A percentile compares a stretch with the other conserved stretches of the same genome.
These are phyloP conservation scores for Chiloscyllium plagiosum DNA, from an alignment of 2,113 vertebrate species.

Conservation along the genomic window DNA sequence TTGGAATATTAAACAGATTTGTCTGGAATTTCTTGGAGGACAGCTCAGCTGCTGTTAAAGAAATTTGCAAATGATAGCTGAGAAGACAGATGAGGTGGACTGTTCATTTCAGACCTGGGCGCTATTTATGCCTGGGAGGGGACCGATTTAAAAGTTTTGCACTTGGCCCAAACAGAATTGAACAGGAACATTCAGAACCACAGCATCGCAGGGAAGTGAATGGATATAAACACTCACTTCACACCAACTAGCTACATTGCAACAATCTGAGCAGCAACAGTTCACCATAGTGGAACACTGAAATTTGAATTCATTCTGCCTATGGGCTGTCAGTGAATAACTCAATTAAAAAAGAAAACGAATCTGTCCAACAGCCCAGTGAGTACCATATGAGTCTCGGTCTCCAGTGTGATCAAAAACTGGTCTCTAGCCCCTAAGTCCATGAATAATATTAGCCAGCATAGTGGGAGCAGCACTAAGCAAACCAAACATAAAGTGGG, in stretches of 20 bases:
- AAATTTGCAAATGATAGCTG: not conserved
- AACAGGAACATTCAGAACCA: too few relatives aligned
- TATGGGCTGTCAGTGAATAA: not conserved
- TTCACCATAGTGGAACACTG: not conserved
- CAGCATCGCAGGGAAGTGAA: too few relatives aligned
- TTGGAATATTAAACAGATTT: slow-evolving; percentile 78
- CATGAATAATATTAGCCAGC: not conserved
- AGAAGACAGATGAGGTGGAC: not conserved
- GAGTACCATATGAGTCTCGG: not conserved
- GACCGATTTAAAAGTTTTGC: not conserved
- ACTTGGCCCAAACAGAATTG: not conserved
- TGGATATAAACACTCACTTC: not conserved
- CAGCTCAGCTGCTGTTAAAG: not conserved
- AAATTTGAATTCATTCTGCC: not conserved
- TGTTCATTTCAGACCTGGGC: not conserved
- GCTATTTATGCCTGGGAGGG: not conserved
- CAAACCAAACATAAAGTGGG: too few relatives aligned
- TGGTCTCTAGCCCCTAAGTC: not conserved
- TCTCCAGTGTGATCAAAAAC: not conserved
- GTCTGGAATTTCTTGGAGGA: slow-evolving; percentile 39
- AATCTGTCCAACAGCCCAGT: not conserved
- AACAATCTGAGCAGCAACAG: not conserved
- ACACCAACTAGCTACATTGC: not conserved
- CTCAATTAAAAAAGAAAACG: not conserved
- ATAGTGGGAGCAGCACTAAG: too few relatives aligned